Conservation (phyloP, 53 echinoderm and acorn worm genomes). For the Echinarachnius parma region DNA sequence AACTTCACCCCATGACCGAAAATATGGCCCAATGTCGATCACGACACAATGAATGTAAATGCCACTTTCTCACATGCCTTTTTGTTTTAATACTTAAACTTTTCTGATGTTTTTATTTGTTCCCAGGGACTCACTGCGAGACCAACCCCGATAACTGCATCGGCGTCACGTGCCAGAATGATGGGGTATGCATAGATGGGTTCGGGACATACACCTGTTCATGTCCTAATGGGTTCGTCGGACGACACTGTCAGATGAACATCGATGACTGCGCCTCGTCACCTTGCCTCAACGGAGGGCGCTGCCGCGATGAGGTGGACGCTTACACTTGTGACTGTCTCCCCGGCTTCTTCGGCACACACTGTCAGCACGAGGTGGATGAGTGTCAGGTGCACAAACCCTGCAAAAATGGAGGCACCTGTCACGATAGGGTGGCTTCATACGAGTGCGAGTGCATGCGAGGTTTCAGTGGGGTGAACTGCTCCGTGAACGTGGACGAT, state of each 20-base stretch:
- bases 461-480: slow-evolving; percentile 46
- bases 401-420: slow-evolving; percentile 38
- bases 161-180: slow-evolving; percentile 53
- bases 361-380: slow-evolving; percentile 68
- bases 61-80: no score
- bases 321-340: slow-evolving; percentile 54
- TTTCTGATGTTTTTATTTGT: no score
- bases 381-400: slow-evolving; percentile 63
- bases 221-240: slow-evolving; percentile 60
- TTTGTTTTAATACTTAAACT: not conserved
- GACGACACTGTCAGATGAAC: slow-evolving; percentile 46
- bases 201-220: slow-evolving; percentile 55
- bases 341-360: slow-evolving; percentile 57
- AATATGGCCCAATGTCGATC: no score
- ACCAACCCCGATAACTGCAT: slow-evolving; percentile 69
- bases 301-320: slow-evolving; percentile 48
- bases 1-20: no score
- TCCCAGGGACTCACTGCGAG: slow-evolving; percentile 58
- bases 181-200: slow-evolving; percentile 62
- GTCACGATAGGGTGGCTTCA: slow-evolving; percentile 27
- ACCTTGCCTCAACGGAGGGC: slow-evolving; percentile 42
- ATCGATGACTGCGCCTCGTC: slow-evolving; percentile 49
- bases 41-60: no score
- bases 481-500: slow-evolving; percentile 51
- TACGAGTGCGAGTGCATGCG: slow-evolving; percentile 29